Evolutionary conservation across 2,113 vertebrate genomes (phyloP), one percentile per base, ranked within the genome.

Genomic region (Irena cyanogastra): DNA sequence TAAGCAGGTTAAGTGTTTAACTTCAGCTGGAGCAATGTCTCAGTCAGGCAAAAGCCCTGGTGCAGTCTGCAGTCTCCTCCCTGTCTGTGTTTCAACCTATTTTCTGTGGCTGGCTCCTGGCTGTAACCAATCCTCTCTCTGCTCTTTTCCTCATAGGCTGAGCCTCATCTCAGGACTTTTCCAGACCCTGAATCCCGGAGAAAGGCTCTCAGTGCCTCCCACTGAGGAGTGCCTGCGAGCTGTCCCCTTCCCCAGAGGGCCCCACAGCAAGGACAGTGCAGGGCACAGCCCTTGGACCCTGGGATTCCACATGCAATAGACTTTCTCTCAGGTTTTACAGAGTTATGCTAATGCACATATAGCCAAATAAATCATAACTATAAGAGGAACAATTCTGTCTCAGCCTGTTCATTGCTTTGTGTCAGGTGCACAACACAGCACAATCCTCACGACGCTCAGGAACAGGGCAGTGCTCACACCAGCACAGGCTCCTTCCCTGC

Each of bases 151-250:
- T 68, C 68, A 18, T 90, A 99, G 99, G 98, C 98, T 50, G 93
- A 91, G 27, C 86, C 98, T 57, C 98, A 98, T 39, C 98, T 99
- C 15, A 96, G 98, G 54, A 99, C 99, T 49, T 99, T 99, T 97
- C 98, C 97, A 76, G 97, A 97, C 4, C 90, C 72, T 11, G 93
- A 83, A 0, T 92, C 97, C 20, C 96, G 96, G 17, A 96, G 90
- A 79, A 97, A 95, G 64, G 98, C 98, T 0, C 65, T 98, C 76
- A 97, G 92, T 71, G 97, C 97, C 60, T 98, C 97, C 47, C 94
- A 4, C 6, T 97, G 98, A 20, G 98, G 97, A 44, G 53, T 33
- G 2, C 93, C 96, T 3, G 96, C 52, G 16, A 96, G 60, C 16
- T 93, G 97, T 6, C 74, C 71, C 39, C 92, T 94, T 50, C 97